Evolutionary conservation across 2,888 invertebrate genomes (phyloP), one percentile per base, ranked within the genome.

Genomic region (Drosophila lutescens): DNA sequence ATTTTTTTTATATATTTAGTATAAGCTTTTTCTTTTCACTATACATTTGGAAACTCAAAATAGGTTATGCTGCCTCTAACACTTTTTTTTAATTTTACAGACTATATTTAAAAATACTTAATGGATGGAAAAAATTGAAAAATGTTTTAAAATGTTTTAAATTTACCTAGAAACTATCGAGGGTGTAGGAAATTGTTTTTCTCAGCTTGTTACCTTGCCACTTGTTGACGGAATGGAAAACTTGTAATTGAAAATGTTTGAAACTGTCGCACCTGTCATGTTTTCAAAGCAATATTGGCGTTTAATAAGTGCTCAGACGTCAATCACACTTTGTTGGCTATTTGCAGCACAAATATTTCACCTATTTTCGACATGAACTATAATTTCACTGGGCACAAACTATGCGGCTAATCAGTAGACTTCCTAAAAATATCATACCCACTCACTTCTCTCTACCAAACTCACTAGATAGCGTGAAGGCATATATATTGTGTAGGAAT

Each of bases 151-250:
- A 34, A 34, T 34, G 10, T 34, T 34, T 12, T 34, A 3, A 34
- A 34, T 12, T 34, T 4, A 4, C 12, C 5, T 12, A 34, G 8
- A 15, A 40, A 40, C 40, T n/a, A 9, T 15, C n/a, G 9, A 17
- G 12, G 17, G 20, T 10, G 17, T 41, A 4, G 7, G 15, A 38
- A 38, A 38, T n/a, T n/a, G 7, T 38, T n/a, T 38, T 38, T 44
- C 8, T 17, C 26, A 23, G 13, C 23, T 8, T 23, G 44, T 44
- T 20, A 44, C 30, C n/a, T 46, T 30, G 26, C 46, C n/a, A 46
- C 30, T 46, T 46, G 46, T 17, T 32, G 47, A 49, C 17, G 32
- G 20, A 17, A 20, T 49, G 17, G 47, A 32, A 46, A 47, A 32
- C 34, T 12, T 13, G 34, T 34, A 17, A 34, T 17, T 34, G 20